Base-by-base conservation (phyloP, 2,888 invertebrate genomes). In the Drosophila cracens region DNA sequence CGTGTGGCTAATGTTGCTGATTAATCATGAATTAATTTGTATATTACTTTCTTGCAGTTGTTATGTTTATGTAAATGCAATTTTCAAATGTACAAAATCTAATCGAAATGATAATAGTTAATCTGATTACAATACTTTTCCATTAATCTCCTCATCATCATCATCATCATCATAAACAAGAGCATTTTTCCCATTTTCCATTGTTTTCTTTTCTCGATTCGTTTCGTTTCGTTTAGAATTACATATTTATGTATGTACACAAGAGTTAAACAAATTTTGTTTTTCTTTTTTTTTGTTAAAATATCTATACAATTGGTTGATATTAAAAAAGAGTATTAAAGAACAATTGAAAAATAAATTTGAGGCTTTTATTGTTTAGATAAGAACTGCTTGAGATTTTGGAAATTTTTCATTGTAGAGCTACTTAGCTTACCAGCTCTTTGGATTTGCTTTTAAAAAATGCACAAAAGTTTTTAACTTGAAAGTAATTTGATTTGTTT, bases 41-140 rank as follows among this genome's bases (percentile, higher is more conserved):
- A 68, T 79, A 65, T 71, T 68, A 60, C 36, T 59, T 66, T 61
- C 31, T 43, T 68, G 57, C 29, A 36, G n/a, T 38, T 56, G 58
- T 48, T 58, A 33, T 66, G 67, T 46, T 78, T 70, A 80, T 75
- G 80, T 83, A 83, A 83, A 83, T 83, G 83, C 87, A 87, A 70
- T 85, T 84, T 74, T 75, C 76, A 58, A 78, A 83, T 88, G 81
- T 86, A 88, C 83, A 85, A 87, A 84, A 83, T 78, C 74, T 77
- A 76, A 79, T 77, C 60, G 60, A 83, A 85, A 85, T 84, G 70
- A 87, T 87, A 66, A 76, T 16, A 10, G 40, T 29, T 31, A 57
- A 43, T 21, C 68, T 69, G 62, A 49, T 66, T 76, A 70, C 77
- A 70, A 65, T 76, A 71, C 60, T 70, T 57, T 33, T 46, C 25